Evolutionary conservation across 2,888 invertebrate species (phyloP).

Genomic region (Megamerina dolium): DNA sequence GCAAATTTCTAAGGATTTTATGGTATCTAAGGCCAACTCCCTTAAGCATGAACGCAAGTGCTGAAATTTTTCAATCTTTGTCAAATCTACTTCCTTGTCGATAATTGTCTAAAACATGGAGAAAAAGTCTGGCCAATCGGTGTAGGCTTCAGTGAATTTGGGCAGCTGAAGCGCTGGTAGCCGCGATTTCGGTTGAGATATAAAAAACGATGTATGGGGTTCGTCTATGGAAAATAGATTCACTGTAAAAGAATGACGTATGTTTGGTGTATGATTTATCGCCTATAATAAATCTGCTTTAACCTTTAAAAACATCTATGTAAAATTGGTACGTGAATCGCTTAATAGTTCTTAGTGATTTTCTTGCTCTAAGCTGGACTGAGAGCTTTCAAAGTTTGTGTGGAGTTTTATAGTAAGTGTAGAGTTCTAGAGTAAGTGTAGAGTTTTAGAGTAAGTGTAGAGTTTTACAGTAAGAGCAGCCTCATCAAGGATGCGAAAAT

Average conservation of each 20-base stretch:
- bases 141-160: conserved; percentile 14
- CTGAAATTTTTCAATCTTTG: conserved; percentile 17
- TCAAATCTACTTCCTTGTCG: conserved; percentile 12
- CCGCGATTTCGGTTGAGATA: too few species aligned
- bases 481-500: too few species aligned
- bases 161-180: conserved; percentile 13
- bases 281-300: not conserved
- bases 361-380: too few species aligned
- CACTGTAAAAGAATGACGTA: not conserved
- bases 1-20: conserved; percentile 10
- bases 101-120: conserved; percentile 17
- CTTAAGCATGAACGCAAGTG: conserved; percentile 13
- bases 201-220: not conserved
- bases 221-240: not conserved
- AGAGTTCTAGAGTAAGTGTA: too few species aligned
- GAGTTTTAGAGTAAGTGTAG: too few species aligned
- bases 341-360: too few species aligned
- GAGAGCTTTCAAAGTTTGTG: too few species aligned
- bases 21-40: conserved; percentile 14
- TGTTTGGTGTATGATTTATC: not conserved
- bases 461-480: too few species aligned
- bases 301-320: not conserved
- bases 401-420: too few species aligned
- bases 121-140: conserved; percentile 18
- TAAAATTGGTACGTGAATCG: not conserved